Conservation (phyloP, 2,113 vertebrate species). For the Thalassarche chlororhynchos region DNA sequence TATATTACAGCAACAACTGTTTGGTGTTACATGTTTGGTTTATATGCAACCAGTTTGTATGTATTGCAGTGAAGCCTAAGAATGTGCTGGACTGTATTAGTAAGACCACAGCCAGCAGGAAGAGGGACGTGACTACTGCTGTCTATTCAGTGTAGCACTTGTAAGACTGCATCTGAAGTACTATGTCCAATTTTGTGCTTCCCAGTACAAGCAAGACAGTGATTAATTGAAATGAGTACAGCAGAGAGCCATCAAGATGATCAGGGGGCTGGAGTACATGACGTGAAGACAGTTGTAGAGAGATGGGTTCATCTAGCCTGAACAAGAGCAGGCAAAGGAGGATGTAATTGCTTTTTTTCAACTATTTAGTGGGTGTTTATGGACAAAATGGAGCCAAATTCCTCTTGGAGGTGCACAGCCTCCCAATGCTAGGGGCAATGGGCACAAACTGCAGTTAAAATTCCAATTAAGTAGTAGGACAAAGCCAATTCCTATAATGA, state of each 20-base stretch:
- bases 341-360: neutral
- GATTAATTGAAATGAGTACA: neutral
- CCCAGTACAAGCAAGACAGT: neutral
- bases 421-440: neutral
- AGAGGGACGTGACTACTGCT: neutral
- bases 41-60: neutral
- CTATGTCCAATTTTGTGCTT: neutral
- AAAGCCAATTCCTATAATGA: neutral
- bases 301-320: neutral
- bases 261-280: fast-evolving
- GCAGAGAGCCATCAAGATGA: neutral
- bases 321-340: neutral
- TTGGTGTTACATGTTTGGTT: neutral
- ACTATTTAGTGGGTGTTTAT: neutral
- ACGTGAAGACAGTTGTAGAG: neutral
- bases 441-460: neutral
- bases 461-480: neutral
- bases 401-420: neutral
- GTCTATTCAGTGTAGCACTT: neutral
- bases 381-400: neutral
- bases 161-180: neutral
- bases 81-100: neutral
- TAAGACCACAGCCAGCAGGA: neutral
- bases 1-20: neutral
- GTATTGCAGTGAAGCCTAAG: neutral